A percentile compares a stretch with the other conserved stretches of the same genome.
phyloP scores from a whole-genome alignment of 2,888 invertebrate genomes.

The Drosophila neoperkinsi region DNA sequence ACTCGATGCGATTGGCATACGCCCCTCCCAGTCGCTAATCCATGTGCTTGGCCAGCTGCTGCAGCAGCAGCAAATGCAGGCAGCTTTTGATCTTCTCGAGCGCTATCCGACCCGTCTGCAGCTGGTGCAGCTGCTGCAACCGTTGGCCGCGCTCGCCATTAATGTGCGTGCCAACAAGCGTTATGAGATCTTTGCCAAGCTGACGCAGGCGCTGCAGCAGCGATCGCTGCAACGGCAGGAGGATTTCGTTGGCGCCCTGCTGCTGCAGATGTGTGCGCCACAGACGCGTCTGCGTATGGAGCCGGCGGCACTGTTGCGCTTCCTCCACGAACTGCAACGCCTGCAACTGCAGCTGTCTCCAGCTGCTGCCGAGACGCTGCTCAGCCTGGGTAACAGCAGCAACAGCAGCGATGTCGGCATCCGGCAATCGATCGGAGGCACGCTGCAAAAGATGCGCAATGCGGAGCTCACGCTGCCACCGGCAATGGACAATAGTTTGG shows the following conservation, averaged over 20 bases:
- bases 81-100: conserved; percentile 59
- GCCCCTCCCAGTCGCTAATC: conserved; percentile 69
- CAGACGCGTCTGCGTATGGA: conserved; percentile 85
- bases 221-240: conserved; percentile 85
- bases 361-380: conserved; percentile 85
- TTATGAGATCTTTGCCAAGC: conserved; percentile 85
- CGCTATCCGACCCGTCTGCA: conserved; percentile 86
- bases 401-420: conserved; percentile 34
- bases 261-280: conserved; percentile 86
- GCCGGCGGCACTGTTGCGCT: conserved; percentile 83
- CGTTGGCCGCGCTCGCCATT: conserved; percentile 86
- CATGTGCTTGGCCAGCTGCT: conserved; percentile 79
- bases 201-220: conserved; percentile 86
- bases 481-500: conserved; percentile 46
- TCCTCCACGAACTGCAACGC: conserved; percentile 85
- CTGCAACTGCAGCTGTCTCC: conserved; percentile 85
- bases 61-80: conserved; percentile 58
- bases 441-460: conserved; percentile 84
- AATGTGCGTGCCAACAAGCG: conserved; percentile 85
- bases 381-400: conserved; percentile 38
- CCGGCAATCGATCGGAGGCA: conserved; percentile 62
- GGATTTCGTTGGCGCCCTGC: conserved; percentile 87
- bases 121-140: conserved; percentile 85
- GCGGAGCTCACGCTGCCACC: conserved; percentile 77
- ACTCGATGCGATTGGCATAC: conserved; percentile 75